Evolutionary conservation across 2,888 invertebrate genomes (phyloP), one percentile per base, ranked within the genome.

Genomic region (Morpho achilles): DNA sequence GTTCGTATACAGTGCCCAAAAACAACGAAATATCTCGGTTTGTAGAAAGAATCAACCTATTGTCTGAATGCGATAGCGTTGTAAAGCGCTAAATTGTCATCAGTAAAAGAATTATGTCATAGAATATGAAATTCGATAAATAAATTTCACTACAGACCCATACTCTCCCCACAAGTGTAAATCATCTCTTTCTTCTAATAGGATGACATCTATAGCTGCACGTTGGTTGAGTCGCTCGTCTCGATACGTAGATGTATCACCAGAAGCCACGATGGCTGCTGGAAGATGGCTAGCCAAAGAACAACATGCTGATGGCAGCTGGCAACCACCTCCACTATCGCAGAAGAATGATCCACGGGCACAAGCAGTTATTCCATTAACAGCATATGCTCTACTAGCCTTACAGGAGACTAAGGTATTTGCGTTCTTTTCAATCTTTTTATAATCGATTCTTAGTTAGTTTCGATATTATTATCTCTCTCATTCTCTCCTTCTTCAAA

Each of bases 351-450:
- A 74, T 60, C 83, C 84, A 1, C 76, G 75, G 23, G 84, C 84
- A 23, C 85, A 84, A 64, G 67, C 72, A 0, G 69, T 76, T 1
- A 53, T 96, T 42, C 94, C 96, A 0, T 87, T 98, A 9, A 95
- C 97, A 0, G 97, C 98, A 0, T 96, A 95, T 75, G 95, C 95
- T 0, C 84, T 96, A 0, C 88, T 96, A 32, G 93, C 97, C 0
- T 93, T 98, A 64, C 86, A 95, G 10, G 96, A 96, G 76, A 92
- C 80, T 22, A 82, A 86, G 81, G 89, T 87, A 46, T 16, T 32
- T 32, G 32, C 5, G 3, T 32, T 32, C 32, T 5, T 5, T 32
- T 32, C 1, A 32, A 32, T 32, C 32, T 2, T 5, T 32, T 32
- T 2, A 5, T 32, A 5, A 1, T 32, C 32, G 5, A 32, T 32